Evolutionary conservation across 2,113 vertebrate genomes (phyloP).

Genomic region (Gallinago media): DNA sequence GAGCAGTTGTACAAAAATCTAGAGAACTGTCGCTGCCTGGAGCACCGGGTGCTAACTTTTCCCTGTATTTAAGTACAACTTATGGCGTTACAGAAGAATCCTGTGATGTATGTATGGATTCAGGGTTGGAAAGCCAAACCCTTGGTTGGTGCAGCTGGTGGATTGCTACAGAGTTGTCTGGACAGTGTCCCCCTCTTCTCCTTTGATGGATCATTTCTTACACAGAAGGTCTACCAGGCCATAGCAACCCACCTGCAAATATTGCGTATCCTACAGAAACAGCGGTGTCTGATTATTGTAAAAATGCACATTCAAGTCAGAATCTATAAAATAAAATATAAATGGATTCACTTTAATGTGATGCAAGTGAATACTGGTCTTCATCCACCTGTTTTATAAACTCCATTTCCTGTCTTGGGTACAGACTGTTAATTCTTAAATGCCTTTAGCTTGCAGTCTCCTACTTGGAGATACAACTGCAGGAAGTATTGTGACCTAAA

Average conservation of each 20-base stretch:
- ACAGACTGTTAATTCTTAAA: constrained; percentile 63
- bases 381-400: constrained; percentile 53
- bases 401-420: constrained; percentile 9
- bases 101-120: not conserved
- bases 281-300: not conserved
- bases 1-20: not conserved
- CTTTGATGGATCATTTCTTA: not conserved
- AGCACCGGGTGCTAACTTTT: not conserved
- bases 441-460: constrained; percentile 21
- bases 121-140: not conserved
- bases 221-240: not conserved
- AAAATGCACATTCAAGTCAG: constrained; percentile 19
- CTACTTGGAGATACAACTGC: constrained; percentile 38
- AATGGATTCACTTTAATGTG: constrained; percentile 44
- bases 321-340: constrained; percentile 35
- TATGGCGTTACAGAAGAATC: not conserved
- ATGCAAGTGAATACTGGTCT: constrained; percentile 14
- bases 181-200: not conserved
- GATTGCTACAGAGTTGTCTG: accelerated
- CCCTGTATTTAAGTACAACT: not conserved
- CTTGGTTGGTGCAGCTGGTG: not conserved
- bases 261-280: not conserved
- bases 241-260: not conserved
- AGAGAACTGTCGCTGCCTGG: not conserved
- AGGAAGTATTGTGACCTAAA: constrained; percentile 37